Evolutionary conservation across 2,797 vertebrate species (phyloP).

Genomic region (Melanotaenia maccullochi): DNA sequence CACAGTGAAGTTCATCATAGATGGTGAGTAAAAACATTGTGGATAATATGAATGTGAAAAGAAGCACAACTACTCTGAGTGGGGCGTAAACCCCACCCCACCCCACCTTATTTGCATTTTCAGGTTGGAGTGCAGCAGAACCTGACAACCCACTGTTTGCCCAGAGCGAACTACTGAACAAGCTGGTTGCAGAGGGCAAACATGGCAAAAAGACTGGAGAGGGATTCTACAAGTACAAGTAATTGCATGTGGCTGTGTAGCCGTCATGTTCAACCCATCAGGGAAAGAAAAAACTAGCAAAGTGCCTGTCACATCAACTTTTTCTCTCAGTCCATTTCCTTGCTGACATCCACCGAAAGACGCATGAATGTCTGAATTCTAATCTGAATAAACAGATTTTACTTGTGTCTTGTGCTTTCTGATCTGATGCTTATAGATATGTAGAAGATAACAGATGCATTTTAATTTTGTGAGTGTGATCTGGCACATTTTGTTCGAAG

Average conservation of each 20-base stretch:
- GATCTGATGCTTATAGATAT: too few species aligned
- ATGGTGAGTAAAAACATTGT: slow-evolving; percentile 81
- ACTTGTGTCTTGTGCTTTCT: slow-evolving; percentile 3
- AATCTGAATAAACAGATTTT: slow-evolving; percentile 47
- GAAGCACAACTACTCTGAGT: background rate
- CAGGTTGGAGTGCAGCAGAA: slow-evolving; percentile 90
- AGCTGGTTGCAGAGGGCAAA: slow-evolving; percentile 93
- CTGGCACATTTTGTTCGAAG: background rate
- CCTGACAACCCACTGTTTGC: slow-evolving; percentile 87
- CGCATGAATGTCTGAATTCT: slow-evolving; percentile 6
- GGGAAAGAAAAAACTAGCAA: background rate
- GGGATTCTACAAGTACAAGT: slow-evolving; percentile 96
- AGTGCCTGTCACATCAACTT: slow-evolving; percentile 38
- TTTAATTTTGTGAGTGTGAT: background rate
- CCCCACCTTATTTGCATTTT: background rate
- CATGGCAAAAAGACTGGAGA: slow-evolving; percentile 93
- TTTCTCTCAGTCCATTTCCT: slow-evolving; percentile 11
- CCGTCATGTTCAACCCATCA: background rate
- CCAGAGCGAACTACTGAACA: slow-evolving; percentile 86
- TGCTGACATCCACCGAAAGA: slow-evolving; percentile 13
- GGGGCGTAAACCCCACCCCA: background rate
- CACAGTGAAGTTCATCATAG: slow-evolving; percentile 93
- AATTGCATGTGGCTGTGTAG: slow-evolving; percentile 40
- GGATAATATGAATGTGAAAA: background rate
- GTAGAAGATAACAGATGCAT: background rate